phyloP scores from a whole-genome alignment of 2,797 vertebrate genomes.

The Cossypha caffra region DNA sequence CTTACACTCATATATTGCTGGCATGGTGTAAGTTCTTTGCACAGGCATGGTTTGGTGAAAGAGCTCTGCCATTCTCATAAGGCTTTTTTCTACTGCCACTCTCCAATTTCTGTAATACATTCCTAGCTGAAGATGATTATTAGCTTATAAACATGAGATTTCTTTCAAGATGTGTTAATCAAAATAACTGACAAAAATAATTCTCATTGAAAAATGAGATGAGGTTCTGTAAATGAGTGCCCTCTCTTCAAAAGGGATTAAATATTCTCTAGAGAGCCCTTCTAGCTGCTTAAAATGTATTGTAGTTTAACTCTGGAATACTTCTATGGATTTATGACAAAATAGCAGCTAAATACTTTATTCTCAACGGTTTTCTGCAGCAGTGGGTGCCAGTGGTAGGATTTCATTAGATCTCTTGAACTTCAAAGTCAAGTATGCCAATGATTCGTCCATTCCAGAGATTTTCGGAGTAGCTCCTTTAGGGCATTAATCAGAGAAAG shows the following conservation, averaged over 20 bases:
- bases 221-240: not conserved
- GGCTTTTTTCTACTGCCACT: not conserved
- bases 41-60: not conserved
- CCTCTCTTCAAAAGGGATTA: constrained; percentile 8
- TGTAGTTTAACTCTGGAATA: not conserved
- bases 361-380: not conserved
- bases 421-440: not conserved
- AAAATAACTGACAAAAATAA: constrained; percentile 2
- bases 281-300: not conserved
- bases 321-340: not conserved
- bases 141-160: not conserved
- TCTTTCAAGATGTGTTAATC: not conserved
- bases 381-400: not conserved
- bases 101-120: not conserved
- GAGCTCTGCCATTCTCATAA: not conserved
- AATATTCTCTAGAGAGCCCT: not conserved
- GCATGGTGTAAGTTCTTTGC: not conserved
- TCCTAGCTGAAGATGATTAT: not conserved
- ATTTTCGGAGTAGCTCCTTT: not conserved
- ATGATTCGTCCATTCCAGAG: not conserved
- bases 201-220: not conserved
- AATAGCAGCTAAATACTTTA: not conserved
- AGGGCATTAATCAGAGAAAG: not conserved
- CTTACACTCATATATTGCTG: not conserved
- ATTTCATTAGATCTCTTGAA: not conserved